Base-by-base conservation (phyloP, 1,140 invertebrate species). In the Coenobita brevimanus region DNA sequence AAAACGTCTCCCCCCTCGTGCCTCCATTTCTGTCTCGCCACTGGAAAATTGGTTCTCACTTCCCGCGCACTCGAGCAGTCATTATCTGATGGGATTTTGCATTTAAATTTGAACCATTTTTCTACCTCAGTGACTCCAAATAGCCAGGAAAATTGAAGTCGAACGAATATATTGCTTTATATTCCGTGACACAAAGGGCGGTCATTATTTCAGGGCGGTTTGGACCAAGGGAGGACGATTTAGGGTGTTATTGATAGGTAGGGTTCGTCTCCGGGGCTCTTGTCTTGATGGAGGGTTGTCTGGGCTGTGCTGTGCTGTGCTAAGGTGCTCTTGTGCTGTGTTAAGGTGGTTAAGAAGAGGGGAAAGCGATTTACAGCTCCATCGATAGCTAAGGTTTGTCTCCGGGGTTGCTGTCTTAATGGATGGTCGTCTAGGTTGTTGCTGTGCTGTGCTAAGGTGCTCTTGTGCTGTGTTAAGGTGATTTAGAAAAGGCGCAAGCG, bases 21-120 rank as follows among this genome's bases (percentile, higher is more conserved):
- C 69, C 81, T 80, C 85, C 89, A 82, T 88, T 83, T 88, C 86
- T 81, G 86, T 79, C 69, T 81, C 86, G 83, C 89, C 86, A 89
- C 79, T 86, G 89, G 82, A 90, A 90, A 90, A 90, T 90, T 90
- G 89, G 75, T 90, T 90, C 89, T 90, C 89, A 90, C 89, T 90
- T 88, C 85, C 81, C 67, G 86, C 67, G 86, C 89, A 88, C 78
- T 83, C 79, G 85, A 88, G 86, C 89, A 84, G 89, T 88, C 87
- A 90, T 90, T 90, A 90, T 90, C 89, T 90, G 89, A 90, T 90
- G 89, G 89, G 89, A 90, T 90, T 90, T 90, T 90, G 89, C 89
- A 90, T 90, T 90, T 90, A 90, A 90, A 90, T 90, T 90, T 90
- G 85, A 80, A 90, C 89, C 89, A 90, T 90, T 90, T 90, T 90